Evolutionary conservation across 2,797 vertebrate species (phyloP), one percentile per base, ranked within the genome.

Genomic region (Channallabes apus): DNA sequence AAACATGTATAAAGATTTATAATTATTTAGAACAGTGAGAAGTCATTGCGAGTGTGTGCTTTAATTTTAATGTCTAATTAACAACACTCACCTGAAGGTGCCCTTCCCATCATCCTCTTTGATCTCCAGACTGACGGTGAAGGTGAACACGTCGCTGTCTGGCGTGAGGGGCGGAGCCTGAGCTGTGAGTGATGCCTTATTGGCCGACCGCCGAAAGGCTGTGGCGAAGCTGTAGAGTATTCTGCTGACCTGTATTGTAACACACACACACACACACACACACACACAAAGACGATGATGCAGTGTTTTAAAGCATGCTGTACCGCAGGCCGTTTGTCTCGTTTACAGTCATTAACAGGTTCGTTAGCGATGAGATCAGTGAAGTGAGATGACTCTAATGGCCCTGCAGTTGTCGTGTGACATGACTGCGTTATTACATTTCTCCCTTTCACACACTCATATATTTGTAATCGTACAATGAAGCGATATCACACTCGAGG

Each of bases 201-300:
- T 99, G 82, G 97, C 96, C 22, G 98, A 99, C 82, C 98, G 96
- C 32, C 97, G 96, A 91, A 99, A 99, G 41, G 98, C 98, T 76
- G 98, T 99, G 91, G 98, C 98, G 89, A 99, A 99, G 93, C 98
- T 99, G 93, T 99, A 99, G 85, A 99, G 94, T 93, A 99, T 99
- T 87, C 98, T 92, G 90, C 98, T 99, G 89, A 99, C 98, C 98
- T 99, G 93, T 14, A 83, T n/a, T 67, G 17, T 22, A 58, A 17
- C 24, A 79, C 58, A 86, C 27, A 83, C n/a, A 84, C 35, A 82
- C 27, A 71, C n/a, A 86, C 65, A 84, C 69, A 81, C 32, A 62
- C 69, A 75, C 54, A 79, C 46, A 85, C 12, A 86, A 14, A 20
- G 76, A 20, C 76, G 32, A n/a, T 62, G 14, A 41, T 38, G 62